Evolutionary conservation across 2,888 invertebrate species (phyloP), one percentile per base, ranked within the genome.

Genomic region (Schizaphis graminum): DNA sequence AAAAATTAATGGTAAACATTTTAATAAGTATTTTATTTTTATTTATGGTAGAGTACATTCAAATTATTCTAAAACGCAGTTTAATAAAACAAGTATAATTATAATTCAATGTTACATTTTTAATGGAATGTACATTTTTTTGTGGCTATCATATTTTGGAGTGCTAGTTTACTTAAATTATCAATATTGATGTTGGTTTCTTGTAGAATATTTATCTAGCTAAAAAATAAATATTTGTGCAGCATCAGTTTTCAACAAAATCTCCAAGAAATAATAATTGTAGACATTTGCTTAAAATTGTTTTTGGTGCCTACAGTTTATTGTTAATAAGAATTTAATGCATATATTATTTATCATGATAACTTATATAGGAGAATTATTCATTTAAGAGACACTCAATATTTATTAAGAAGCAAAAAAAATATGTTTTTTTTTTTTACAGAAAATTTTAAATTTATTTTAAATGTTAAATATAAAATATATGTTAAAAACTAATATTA

Each of bases 1-100:
- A 99, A 96, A 99, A 99, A 96, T 96, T 98, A 91, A 98, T 99
- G 98, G 98, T 98, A 96, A 96, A 96, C 95, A 91, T 93, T 94
- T 26, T 61, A 44, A 84, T 56, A 28, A 0, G 41, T 26, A 35
- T 41, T 28, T 92, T 61, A 41, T 67, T 67, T n/a, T n/a, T 77
- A 21, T 35, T 77, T 77, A 77, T 77, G n/a, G n/a, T n/a, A 1
- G 21, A 35, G 8, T 28, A 35, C 0, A 13, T 67, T 11, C 35
- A 77, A 77, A 77, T 8, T 35, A 35, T 77, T 35, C 8, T 77
- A 26, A 56, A n/a, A 77, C 7, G 21, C 21, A 35, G 21, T 77
- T 21, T 35, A 21, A 67, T n/a, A 67, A 3, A 5, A n/a, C n/a
- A 67, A 67, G 24, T 67, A 16, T n/a, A 21, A 35, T 21, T 16